A percentile compares a stretch with the other conserved stretches of the same genome.
Conservation (phyloP, 2,113 vertebrate species). For the Accipiter virgatus region DNA sequence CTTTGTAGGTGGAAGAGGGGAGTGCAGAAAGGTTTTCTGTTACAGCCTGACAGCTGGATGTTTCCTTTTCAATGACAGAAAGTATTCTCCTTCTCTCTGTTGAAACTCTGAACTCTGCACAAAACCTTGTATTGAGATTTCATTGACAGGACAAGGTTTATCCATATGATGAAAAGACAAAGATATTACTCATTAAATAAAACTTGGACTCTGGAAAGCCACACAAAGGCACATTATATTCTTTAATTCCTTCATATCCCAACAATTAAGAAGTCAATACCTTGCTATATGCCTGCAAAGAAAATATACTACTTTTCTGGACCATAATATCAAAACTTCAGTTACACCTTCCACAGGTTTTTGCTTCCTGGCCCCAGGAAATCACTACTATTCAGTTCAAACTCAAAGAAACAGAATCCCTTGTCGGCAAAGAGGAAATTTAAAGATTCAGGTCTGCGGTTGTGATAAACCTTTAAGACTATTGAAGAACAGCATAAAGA, state of each 20-base stretch:
- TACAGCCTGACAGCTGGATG: neutral
- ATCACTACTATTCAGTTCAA: neutral
- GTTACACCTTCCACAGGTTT: neutral
- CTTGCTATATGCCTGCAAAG: neutral
- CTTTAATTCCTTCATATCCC: neutral
- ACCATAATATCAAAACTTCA: neutral
- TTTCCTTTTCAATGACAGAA: neutral
- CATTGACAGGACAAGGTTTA: neutral
- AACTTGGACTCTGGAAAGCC: neutral
- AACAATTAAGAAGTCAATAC: neutral
- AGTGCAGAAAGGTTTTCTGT: neutral
- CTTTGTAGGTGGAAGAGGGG: neutral
- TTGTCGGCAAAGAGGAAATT: neutral
- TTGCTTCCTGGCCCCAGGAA: neutral
- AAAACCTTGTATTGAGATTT: neutral
- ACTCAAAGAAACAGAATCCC: neutral
- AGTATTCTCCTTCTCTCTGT: too few relatives aligned
- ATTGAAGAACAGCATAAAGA: neutral
- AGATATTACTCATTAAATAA: neutral
- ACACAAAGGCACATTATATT: neutral
- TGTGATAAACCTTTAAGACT: neutral
- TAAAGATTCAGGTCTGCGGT: neutral
- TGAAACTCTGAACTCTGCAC: neutral
- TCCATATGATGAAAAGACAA: neutral
- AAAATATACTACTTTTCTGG: neutral